Evolutionary conservation across 1,140 invertebrate genomes (phyloP).

Genomic region (Galendromus occidentalis): DNA sequence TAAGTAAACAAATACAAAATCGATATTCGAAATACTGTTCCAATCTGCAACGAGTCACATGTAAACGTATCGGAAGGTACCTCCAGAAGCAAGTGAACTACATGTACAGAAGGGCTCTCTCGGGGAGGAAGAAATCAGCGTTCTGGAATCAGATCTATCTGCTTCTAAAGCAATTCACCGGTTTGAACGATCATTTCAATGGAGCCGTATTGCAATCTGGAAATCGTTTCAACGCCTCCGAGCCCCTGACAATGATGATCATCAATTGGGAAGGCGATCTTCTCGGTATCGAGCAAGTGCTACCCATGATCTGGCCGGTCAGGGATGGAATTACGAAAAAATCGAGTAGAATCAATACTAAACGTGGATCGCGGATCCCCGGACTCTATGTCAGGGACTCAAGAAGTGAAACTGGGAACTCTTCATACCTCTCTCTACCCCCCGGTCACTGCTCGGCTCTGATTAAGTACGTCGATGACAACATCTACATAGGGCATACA

Average conservation of each 20-base stretch:
- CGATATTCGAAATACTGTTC: neutral
- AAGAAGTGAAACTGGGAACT: too few relatives aligned
- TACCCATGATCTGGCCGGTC: neutral
- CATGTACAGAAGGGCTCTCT: neutral
- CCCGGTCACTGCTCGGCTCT: neutral
- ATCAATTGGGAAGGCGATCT: neutral
- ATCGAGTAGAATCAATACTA: too few relatives aligned
- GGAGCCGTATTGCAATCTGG: neutral
- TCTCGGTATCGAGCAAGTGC: neutral
- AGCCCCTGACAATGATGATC: neutral
- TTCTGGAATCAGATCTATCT: neutral
- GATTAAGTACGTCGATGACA: neutral
- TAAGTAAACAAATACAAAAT: neutral
- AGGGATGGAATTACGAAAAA: too few relatives aligned
- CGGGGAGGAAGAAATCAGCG: neutral
- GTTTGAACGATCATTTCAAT: neutral
- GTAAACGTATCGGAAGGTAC: neutral
- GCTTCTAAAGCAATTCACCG: neutral
- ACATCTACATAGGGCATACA: conserved; percentile 15
- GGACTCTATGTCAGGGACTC: too few relatives aligned
- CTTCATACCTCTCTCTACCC: neutral
- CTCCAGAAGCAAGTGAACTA: neutral
- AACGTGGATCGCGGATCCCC: too few relatives aligned
- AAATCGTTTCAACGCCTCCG: neutral
- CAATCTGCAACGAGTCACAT: neutral